Evolutionary conservation across 2,797 vertebrate genomes (phyloP), one percentile per base, ranked within the genome.

Genomic region (Acanthiza pusilla): DNA sequence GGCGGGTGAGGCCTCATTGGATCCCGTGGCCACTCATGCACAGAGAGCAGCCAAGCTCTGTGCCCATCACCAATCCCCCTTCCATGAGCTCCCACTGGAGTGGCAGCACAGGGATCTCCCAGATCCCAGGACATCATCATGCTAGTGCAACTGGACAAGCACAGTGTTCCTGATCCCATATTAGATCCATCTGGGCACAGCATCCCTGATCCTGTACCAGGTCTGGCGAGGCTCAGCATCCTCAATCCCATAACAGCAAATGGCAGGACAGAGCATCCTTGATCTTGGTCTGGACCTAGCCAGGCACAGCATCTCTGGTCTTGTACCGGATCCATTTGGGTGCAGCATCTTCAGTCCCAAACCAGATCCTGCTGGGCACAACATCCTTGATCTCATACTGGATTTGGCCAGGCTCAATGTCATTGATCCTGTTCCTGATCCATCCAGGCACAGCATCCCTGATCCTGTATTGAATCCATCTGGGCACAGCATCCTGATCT

Each of bases 361-460:
- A 9, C 4, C 8, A 2, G 23, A 15, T n/a, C 65, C 19, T 12
- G 18, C 36, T 12, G 18, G 58, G 58, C 4, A 30, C 71, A 42
- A 16, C 30, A 2, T n/a, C 14, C 36, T 7, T 8, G 20, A 32
- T 53, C 54, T 16, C 8, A 1, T 29, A 2, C 7, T 21, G 83
- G 20, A 54, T 68, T 42, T 0, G 1, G 14, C 57, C 1, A 0
- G n/a, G 67, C n/a, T 63, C 80, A 18, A n/a, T 9, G 0, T 27
- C 27, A 5, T 0, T 42, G 68, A 16, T 65, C 34, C 48, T 4
- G 3, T 26, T 40, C 55, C 19, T 48, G 78, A 50, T 38, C 50
- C 16, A 7, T 20, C 42, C 27, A 17, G 63, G 71, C 30, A 4
- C 30, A 42, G 50, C 30, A 51, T 30, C 50, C 36, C 51, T 21